Conservation (phyloP, 2,888 invertebrate species). For the Alviniconcha strummeri region DNA sequence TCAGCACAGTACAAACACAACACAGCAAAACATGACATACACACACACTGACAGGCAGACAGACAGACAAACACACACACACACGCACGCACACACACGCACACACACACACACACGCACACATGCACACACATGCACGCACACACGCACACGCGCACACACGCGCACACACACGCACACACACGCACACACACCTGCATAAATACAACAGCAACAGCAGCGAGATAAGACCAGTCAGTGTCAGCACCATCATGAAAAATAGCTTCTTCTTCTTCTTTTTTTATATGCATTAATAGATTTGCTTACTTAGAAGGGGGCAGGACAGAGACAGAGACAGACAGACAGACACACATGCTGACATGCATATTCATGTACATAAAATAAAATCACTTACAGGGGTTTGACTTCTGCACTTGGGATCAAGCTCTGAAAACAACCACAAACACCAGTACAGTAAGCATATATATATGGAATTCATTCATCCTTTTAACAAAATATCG, state of each 20-base stretch:
- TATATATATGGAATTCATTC: no score
- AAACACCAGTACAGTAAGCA: no score
- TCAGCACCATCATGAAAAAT: no score
- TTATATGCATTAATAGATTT: no score
- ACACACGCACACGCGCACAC: background rate
- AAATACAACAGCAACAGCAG: no score
- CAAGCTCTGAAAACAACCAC: constrained; percentile 14
- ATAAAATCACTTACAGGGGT: constrained; percentile 14
- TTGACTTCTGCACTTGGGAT: background rate
- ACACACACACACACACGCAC: background rate
- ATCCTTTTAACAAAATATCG: no score
- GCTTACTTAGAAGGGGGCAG: no score
- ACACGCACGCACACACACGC: background rate
- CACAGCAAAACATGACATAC: background rate
- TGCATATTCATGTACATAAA: no score
- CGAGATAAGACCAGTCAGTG: no score
- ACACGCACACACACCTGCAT: no score
- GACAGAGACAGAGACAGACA: background rate
- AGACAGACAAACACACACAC: background rate
- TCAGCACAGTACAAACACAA: background rate
- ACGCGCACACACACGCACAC: background rate
- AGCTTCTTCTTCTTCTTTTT: no score
- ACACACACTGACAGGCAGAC: background rate
- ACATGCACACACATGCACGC: no score
- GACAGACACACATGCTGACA: background rate